Conservation (phyloP, 2,113 vertebrate genomes). For the Electrona antarctica region DNA sequence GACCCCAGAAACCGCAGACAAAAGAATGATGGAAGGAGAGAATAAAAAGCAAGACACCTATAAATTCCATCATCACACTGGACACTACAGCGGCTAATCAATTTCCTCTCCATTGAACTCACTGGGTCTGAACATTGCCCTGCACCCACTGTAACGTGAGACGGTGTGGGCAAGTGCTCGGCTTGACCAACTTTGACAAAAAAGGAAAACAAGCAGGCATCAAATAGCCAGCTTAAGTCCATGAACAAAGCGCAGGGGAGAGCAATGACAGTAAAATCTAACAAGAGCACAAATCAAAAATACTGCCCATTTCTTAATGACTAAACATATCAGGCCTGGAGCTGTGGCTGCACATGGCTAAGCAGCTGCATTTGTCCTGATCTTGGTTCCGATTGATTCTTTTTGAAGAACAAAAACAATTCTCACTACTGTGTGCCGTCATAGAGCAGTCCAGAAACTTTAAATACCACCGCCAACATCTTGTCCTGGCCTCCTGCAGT, state of each 20-base stretch:
- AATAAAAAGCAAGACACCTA: slow-evolving; percentile 52
- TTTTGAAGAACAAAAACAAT: neutral
- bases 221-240: slow-evolving; percentile 12
- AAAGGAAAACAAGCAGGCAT: slow-evolving; percentile 13
- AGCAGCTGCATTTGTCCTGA: slow-evolving; percentile 29
- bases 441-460: slow-evolving; percentile 32
- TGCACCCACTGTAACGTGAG: slow-evolving; percentile 24
- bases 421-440: slow-evolving; percentile 46
- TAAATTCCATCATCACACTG: slow-evolving; percentile 25
- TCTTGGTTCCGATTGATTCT: slow-evolving; percentile 32
- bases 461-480: slow-evolving; percentile 14
- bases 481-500: slow-evolving; percentile 28
- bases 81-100: neutral
- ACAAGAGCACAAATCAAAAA: slow-evolving; percentile 33
- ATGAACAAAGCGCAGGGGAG: slow-evolving; percentile 35
- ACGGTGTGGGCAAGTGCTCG: neutral
- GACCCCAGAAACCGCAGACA: slow-evolving; percentile 48
- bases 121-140: neutral
- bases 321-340: neutral
- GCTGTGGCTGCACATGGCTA: neutral
- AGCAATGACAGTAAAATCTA: slow-evolving; percentile 39
- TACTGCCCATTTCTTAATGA: neutral
- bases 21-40: slow-evolving; percentile 38
- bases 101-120: slow-evolving; percentile 27
- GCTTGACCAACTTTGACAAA: neutral